These are phyloP conservation scores for Rhinichthys osculus DNA, from an alignment of 2,797 vertebrate species.

Conservation along the genomic window DNA sequence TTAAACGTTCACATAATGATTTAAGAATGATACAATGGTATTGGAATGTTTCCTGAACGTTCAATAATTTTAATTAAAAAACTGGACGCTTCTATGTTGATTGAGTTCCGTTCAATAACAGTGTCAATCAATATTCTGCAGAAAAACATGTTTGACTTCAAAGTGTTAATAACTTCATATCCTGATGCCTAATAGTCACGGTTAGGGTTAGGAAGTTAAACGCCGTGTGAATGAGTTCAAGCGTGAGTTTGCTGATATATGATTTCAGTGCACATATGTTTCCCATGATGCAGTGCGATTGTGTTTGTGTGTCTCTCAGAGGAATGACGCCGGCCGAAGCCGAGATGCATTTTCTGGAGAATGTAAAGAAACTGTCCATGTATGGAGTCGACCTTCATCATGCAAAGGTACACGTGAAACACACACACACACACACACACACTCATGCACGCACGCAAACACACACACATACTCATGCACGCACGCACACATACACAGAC, in stretches of 20 bases:
- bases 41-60: no score
- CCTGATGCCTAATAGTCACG: not conserved
- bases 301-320: conserved; percentile 71
- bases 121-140: no score
- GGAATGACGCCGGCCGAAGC: conserved; percentile 95
- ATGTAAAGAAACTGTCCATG: conserved; percentile 97
- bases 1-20: no score
- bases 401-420: conserved; percentile 83
- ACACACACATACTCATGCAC: no score
- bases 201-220: not conserved
- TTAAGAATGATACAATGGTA: no score
- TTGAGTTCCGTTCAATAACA: no score
- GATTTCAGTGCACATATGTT: no score
- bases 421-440: conserved; percentile 11
- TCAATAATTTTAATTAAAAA: no score
- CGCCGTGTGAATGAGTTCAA: not conserved
- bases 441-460: not conserved
- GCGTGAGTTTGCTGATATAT: not conserved
- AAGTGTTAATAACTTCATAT: not conserved
- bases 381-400: conserved; percentile 98
- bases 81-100: no score
- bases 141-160: no score
- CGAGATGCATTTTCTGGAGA: conserved; percentile 96
- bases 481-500: no score
- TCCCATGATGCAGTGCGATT: not conserved